These are phyloP conservation scores for Butorides virescens DNA, from an alignment of 2,113 vertebrate genomes.

Conservation along the genomic window DNA sequence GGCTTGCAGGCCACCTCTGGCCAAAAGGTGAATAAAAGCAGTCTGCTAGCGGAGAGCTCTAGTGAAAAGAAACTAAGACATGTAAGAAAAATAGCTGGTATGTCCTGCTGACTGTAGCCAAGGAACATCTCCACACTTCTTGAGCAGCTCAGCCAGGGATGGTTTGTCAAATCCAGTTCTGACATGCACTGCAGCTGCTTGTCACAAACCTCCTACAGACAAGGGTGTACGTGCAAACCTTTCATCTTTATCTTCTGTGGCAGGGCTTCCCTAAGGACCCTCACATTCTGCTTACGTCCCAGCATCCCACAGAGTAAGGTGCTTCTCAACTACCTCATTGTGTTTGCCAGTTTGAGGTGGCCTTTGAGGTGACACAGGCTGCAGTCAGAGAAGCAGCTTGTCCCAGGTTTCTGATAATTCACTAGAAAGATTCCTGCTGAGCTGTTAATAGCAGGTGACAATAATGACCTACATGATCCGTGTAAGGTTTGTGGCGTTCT, in stretches of 20 bases:
- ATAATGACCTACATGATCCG: background rate
- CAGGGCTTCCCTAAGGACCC: background rate
- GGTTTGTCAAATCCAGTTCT: background rate
- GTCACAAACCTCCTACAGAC: background rate
- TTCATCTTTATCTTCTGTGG: background rate
- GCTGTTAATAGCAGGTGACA: background rate
- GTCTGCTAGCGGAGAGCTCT: background rate
- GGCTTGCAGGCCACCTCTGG: background rate
- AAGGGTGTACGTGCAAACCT: background rate
- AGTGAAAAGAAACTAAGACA: background rate
- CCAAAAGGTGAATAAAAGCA: background rate
- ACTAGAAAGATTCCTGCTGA: background rate
- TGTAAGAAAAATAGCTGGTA: background rate
- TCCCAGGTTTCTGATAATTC: background rate
- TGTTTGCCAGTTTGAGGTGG: background rate
- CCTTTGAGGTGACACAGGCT: background rate
- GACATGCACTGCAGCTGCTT: background rate
- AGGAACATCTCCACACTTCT: background rate
- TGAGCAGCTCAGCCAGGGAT: background rate
- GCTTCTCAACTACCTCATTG: background rate
- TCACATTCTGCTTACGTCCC: background rate
- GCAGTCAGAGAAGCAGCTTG: background rate
- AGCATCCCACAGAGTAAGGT: background rate
- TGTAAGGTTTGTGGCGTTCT: background rate
- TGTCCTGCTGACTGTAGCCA: background rate